Evolutionary conservation across 2,888 invertebrate genomes (phyloP).

Genomic region (Drosophila limbata): DNA sequence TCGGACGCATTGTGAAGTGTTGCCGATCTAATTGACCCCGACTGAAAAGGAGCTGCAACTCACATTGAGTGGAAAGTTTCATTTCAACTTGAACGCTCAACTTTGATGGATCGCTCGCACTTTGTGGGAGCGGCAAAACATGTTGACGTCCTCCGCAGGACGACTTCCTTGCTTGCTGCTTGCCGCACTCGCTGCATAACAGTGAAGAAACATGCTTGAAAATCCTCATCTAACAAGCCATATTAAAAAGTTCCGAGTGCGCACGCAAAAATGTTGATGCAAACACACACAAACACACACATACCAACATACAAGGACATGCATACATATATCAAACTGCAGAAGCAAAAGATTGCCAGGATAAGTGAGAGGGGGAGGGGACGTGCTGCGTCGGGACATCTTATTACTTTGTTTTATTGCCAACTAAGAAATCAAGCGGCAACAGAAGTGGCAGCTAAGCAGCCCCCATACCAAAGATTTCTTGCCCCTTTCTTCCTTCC

Average conservation of each 20-base stretch:
- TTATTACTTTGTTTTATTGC: conserved; percentile 80
- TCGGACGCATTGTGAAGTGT: conserved; percentile 26
- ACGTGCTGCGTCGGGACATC: conserved; percentile 53
- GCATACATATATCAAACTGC: conserved; percentile 42
- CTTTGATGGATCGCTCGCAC: conserved; percentile 76
- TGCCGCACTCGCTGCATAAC: conserved; percentile 11
- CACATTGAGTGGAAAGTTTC: conserved; percentile 21
- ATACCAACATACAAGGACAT: neutral
- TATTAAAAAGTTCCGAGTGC: conserved; percentile 71
- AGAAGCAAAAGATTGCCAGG: conserved; percentile 45
- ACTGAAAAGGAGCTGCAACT: conserved; percentile 27
- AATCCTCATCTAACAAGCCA: conserved; percentile 72
- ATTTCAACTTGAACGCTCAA: conserved; percentile 32
- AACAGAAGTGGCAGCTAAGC: conserved; percentile 49
- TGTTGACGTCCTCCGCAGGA: conserved; percentile 52
- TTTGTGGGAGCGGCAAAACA: conserved; percentile 66
- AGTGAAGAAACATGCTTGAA: conserved; percentile 43
- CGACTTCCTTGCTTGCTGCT: conserved; percentile 20
- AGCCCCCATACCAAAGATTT: neutral
- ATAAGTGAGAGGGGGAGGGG: neutral
- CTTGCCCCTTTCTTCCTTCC: neutral
- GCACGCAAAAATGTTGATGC: conserved; percentile 47
- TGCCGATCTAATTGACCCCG: conserved; percentile 42
- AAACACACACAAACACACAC: conserved; percentile 27
- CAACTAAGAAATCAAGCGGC: conserved; percentile 67